These are phyloP conservation scores for Oreotrochilus melanogaster DNA, from an alignment of 2,113 vertebrate genomes.

Conservation along the genomic window DNA sequence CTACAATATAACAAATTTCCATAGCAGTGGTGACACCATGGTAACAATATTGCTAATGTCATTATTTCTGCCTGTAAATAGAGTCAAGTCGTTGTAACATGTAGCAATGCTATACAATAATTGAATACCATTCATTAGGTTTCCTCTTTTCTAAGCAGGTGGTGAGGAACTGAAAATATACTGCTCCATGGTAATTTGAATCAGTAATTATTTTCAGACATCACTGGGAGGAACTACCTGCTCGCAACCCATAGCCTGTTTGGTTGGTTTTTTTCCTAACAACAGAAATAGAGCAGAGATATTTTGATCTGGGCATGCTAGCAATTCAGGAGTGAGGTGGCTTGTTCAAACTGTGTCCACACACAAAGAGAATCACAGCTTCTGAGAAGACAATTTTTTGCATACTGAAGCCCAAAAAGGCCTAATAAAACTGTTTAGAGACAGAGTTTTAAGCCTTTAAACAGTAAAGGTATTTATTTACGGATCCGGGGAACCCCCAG, in stretches of 20 bases:
- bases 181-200: constrained; percentile 46
- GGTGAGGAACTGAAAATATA: constrained; percentile 43
- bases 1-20: constrained; percentile 45
- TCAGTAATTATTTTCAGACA: constrained; percentile 40
- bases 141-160: constrained; percentile 60
- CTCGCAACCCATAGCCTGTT: not conserved
- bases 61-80: constrained; percentile 62
- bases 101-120: constrained; percentile 28
- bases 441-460: too few relatives aligned
- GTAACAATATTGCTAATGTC: constrained; percentile 69
- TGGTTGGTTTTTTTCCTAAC: not conserved
- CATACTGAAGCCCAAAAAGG: too few relatives aligned
- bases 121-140: constrained; percentile 32
- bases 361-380: not conserved
- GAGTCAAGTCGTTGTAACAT: constrained; percentile 39
- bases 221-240: constrained; percentile 3
- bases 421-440: too few relatives aligned
- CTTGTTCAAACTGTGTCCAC: not conserved
- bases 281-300: not conserved
- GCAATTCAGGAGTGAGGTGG: not conserved
- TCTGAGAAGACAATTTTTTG: not conserved
- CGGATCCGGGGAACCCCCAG: too few relatives aligned
- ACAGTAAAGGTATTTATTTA: too few relatives aligned
- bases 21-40: constrained; percentile 43
- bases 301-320: not conserved